Percentiles rank a stretch among this genome's conserved stretches.
phyloP scores from a whole-genome alignment of 1,140 invertebrate species.

The Drosophila teissieri region DNA sequence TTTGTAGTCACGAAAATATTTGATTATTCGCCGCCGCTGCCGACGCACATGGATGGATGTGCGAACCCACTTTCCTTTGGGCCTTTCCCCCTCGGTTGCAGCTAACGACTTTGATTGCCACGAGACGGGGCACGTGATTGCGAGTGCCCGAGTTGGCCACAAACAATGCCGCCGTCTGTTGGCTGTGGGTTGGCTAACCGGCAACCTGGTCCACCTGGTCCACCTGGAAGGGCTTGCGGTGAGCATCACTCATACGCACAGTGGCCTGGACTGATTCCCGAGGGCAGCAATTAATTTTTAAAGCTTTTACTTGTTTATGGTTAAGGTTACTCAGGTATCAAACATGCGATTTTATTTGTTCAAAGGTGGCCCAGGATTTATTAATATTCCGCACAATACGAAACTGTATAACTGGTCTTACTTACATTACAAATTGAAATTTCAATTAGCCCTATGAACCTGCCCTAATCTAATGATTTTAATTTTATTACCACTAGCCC shows the following conservation, averaged over 20 bases:
- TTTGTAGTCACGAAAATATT: slow-evolving; percentile 63
- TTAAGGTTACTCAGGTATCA: too few species aligned
- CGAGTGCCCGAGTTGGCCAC: slow-evolving; percentile 48
- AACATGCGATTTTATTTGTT: too few species aligned
- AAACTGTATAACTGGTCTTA: too few species aligned
- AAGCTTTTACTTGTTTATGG: not conserved
- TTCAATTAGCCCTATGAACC: not conserved
- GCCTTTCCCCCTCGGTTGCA: slow-evolving; percentile 24
- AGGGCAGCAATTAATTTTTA: not conserved
- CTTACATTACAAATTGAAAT: not conserved
- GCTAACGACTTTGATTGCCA: slow-evolving; percentile 77
- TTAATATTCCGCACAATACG: too few species aligned
- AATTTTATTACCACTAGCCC: not conserved
- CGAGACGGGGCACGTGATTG: slow-evolving; percentile 67
- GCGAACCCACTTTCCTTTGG: slow-evolving; percentile 2
- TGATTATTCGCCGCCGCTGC: slow-evolving; percentile 62
- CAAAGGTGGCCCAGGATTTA: too few species aligned
- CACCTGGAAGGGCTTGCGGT: slow-evolving; percentile 25
- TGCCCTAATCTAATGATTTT: not conserved
- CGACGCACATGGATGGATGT: slow-evolving; percentile 3
- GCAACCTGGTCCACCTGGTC: slow-evolving; percentile 15
- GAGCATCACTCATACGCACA: slow-evolving; percentile 70
- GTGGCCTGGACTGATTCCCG: slow-evolving; percentile 28
- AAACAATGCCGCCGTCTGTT: slow-evolving; percentile 53
- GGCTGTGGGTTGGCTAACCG: slow-evolving; percentile 8